Base-by-base conservation (phyloP, 2,888 invertebrate genomes). In the Frankliniella fusca region DNA sequence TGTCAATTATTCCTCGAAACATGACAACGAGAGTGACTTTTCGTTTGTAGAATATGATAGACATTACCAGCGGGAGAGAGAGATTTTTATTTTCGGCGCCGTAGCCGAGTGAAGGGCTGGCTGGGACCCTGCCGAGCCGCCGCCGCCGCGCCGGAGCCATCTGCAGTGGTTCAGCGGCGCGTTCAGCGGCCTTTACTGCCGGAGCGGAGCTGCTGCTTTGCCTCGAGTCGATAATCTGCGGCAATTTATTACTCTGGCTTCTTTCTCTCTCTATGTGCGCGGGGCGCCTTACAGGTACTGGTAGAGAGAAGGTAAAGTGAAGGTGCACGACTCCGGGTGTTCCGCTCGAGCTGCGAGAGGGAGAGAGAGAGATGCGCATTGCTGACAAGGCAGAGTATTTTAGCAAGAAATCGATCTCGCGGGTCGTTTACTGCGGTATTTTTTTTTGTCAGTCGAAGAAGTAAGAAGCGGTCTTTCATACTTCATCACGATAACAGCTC, bases 1-100 rank as follows among this genome's bases (percentile, higher is more conserved):
- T 76, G 70, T 23, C 70, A 76, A 76, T 76, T 76, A 76, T 76
- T 76, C 70, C 70, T 27, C 70, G 70, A 54, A 54, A 20, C 27
- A 38, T 38, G 38, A 5, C 38, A 38, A 38, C 38, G 38, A 38
- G 38, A 38, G 38, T 38, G 38, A 38, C 38, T 38, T 38, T 38
- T 38, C 38, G 3, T 38, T 38, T 38, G 38, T 38, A 38, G 5
- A 38, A 38, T n/a, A 12, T 54, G 2, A 7, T 15, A 54, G 1
- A 54, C 54, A 7, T 54, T 12, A 54, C 54, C 8, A 54, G 54
- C 54, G 7, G 18, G 18, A 54, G 15, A 15, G 15, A 2, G 38
- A 38, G 38, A 38, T 38, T 50, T 12, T 50, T 2, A 15, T 7
- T 11, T 11, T 15, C 8, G 54, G 54, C 54, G 54, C 54, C 15